Percentiles rank a stretch among this genome's conserved stretches.
Evolutionary conservation across 2,797 vertebrate species (phyloP).

Genomic region (Eidolon dupreanum): DNA sequence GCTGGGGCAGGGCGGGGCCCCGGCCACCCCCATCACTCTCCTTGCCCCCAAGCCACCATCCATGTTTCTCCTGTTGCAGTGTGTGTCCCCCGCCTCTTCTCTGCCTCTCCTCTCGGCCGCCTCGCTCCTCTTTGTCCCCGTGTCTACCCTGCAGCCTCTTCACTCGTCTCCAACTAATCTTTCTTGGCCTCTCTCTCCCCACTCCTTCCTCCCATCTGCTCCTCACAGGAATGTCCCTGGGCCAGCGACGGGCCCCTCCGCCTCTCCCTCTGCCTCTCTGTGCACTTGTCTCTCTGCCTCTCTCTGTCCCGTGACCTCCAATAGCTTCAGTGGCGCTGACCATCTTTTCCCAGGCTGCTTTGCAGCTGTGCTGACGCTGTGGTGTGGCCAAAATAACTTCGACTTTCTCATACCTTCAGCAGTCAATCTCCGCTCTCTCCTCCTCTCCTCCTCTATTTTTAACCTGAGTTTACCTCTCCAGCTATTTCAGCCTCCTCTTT

Average conservation of each 20-base stretch:
- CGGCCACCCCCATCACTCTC: conserved; percentile 79
- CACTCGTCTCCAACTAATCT: conserved; percentile 77
- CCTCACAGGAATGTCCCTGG: conserved; percentile 80
- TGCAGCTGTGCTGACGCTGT: conserved; percentile 71
- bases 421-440: conserved; percentile 61
- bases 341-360: conserved; percentile 76
- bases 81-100: conserved; percentile 81
- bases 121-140: conserved; percentile 87
- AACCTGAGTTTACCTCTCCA: conserved; percentile 85
- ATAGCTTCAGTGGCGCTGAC: conserved; percentile 56
- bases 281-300: conserved; percentile 50
- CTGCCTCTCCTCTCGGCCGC: conserved; percentile 84
- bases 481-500: conserved; percentile 79
- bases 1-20: background rate
- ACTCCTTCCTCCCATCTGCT: conserved; percentile 72
- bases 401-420: conserved; percentile 70
- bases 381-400: conserved; percentile 75
- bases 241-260: conserved; percentile 79
- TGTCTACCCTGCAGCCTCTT: conserved; percentile 86
- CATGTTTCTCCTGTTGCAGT: conserved; percentile 83
- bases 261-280: conserved; percentile 75
- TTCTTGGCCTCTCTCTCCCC: conserved; percentile 69
- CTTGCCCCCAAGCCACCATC: conserved; percentile 85
- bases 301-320: conserved; percentile 70
- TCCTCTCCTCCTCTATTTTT: conserved; percentile 77